Percentiles rank a stretch among this genome's conserved stretches.
Conservation (phyloP, 1,140 invertebrate species). For the Pomacea maculata region DNA sequence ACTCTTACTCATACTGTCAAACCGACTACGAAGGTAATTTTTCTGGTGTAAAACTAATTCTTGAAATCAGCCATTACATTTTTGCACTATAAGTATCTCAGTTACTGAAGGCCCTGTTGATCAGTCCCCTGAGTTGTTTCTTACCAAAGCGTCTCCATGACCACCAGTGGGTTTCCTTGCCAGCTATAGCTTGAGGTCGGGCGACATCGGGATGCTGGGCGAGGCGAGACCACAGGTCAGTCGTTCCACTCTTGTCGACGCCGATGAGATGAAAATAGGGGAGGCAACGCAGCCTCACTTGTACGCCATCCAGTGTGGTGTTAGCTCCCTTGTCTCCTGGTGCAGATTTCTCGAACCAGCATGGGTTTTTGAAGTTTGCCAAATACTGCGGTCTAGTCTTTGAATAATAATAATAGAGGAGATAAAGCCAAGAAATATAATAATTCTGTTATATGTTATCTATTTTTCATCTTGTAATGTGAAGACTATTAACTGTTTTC, state of each 20-base stretch:
- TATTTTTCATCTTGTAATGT: too few species aligned
- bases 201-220: slow-evolving; percentile 43
- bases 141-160: slow-evolving; percentile 52
- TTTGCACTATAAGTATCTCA: too few species aligned
- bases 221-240: slow-evolving; percentile 47
- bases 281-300: slow-evolving; percentile 35
- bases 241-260: slow-evolving; percentile 54
- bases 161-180: slow-evolving; percentile 57
- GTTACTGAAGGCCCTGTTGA: too few species aligned
- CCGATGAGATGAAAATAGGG: slow-evolving; percentile 56
- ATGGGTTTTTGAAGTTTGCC: slow-evolving; percentile 51
- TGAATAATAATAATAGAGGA: too few species aligned
- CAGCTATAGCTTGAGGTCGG: slow-evolving; percentile 35
- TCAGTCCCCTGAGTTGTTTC: neutral
- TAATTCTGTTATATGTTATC: too few species aligned
- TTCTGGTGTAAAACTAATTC: too few species aligned
- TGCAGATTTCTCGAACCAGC: slow-evolving; percentile 37
- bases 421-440: too few species aligned
- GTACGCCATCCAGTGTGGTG: neutral
- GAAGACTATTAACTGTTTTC: too few species aligned
- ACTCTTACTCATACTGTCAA: too few species aligned
- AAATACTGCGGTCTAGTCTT: slow-evolving; percentile 27
- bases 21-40: too few species aligned
- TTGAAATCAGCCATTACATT: too few species aligned
- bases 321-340: neutral